Evolutionary conservation across 2,113 vertebrate genomes (phyloP).

Genomic region (Otocyon megalotis): DNA sequence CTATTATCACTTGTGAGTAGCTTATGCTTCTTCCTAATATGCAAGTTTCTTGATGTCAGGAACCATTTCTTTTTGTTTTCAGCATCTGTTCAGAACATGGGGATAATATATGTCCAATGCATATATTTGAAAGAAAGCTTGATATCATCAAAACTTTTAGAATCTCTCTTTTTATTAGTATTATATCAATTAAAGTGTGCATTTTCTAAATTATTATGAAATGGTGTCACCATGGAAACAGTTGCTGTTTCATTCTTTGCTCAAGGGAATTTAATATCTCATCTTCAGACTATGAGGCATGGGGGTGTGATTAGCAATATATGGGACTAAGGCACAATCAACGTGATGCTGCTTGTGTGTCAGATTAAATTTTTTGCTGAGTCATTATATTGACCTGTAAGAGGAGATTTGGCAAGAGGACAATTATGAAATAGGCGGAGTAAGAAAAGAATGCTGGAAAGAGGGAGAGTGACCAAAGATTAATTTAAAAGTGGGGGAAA

Average conservation of each 20-base stretch:
- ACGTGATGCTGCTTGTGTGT: neutral
- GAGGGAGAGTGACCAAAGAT: neutral
- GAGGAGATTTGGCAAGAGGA: neutral
- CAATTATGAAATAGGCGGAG: neutral
- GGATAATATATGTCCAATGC: neutral
- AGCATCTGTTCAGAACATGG: neutral
- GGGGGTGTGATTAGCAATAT: neutral
- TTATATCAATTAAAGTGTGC: neutral
- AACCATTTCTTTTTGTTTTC: neutral
- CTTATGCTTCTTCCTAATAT: neutral
- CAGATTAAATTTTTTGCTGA: neutral
- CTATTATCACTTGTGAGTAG: neutral
- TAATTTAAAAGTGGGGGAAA: neutral
- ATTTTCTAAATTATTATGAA: constrained; percentile 32
- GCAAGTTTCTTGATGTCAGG: neutral
- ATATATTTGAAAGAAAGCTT: constrained; percentile 12
- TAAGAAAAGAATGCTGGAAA: neutral
- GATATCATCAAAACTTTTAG: neutral
- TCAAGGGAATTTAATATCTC: neutral
- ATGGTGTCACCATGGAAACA: neutral
- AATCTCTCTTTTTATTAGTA: neutral
- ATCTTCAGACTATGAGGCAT: neutral
- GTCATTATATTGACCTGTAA: neutral
- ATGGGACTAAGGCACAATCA: neutral
- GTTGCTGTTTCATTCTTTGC: neutral